These are phyloP conservation scores for Enteromius mattozi DNA, from an alignment of 2,797 vertebrate genomes.

Conservation along the genomic window DNA sequence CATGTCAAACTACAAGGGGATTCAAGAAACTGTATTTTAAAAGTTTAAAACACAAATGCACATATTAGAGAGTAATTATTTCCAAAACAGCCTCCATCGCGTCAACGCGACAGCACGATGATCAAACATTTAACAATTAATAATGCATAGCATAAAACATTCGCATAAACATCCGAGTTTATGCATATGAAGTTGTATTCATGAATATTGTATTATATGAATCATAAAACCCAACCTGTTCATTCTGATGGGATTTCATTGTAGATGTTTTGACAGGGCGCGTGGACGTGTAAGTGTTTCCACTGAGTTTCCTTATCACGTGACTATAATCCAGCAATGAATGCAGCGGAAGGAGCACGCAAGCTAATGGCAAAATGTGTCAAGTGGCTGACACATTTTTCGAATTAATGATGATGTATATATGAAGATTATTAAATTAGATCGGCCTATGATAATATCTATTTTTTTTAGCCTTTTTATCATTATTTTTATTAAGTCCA, in stretches of 20 bases:
- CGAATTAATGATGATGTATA: background rate
- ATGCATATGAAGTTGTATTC: background rate
- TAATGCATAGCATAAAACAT: background rate
- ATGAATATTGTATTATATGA: background rate
- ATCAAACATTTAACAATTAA: background rate
- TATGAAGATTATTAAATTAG: background rate
- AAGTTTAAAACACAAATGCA: background rate
- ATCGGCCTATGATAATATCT: no score
- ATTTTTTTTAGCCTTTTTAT: no score
- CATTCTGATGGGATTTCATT: background rate
- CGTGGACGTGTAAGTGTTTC: constrained; percentile 32
- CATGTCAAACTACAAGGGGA: background rate
- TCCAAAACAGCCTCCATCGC: background rate
- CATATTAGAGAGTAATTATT: background rate
- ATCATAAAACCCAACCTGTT: constrained; percentile 32
- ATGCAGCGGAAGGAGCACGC: background rate
- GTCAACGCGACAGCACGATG: background rate
- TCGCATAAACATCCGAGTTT: no score
- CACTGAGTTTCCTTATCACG: constrained; percentile 48
- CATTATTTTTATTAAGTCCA: background rate
- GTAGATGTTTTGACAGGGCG: constrained; percentile 56
- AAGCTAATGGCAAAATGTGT: background rate
- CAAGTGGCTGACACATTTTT: background rate
- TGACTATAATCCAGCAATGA: constrained; percentile 57
- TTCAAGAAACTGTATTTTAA: background rate